Percentiles rank a stretch among this genome's conserved stretches.
phyloP scores from a whole-genome alignment of 2,797 vertebrate genomes.

The Enteromius radiatus region DNA sequence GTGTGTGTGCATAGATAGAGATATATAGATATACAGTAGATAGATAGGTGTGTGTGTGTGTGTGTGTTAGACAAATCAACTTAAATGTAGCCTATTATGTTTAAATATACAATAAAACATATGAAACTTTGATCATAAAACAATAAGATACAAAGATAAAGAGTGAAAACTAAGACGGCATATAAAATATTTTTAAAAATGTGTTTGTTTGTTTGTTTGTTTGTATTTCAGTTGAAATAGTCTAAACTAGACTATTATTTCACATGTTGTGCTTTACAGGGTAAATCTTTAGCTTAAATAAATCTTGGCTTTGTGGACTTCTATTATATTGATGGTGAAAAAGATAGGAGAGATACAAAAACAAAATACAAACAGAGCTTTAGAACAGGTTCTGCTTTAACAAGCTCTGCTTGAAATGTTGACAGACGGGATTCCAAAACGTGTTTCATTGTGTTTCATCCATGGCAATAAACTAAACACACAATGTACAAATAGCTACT shows the following conservation, averaged over 20 bases:
- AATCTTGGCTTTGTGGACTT: neutral
- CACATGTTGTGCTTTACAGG: neutral
- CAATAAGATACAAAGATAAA: neutral
- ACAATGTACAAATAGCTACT: neutral
- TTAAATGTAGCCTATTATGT: neutral
- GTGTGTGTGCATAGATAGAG: no score
- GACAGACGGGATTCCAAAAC: constrained; percentile 42
- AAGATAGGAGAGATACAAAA: neutral
- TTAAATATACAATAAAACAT: neutral
- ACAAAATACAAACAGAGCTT: neutral
- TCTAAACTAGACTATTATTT: neutral
- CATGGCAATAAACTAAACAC: constrained; percentile 31
- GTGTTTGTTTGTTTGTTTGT: no score
- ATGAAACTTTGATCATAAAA: neutral
- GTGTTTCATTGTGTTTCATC: constrained; percentile 18
- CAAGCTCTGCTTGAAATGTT: constrained; percentile 33
- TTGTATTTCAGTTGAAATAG: neutral
- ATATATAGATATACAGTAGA: no score
- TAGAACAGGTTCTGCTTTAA: neutral
- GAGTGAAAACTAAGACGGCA: no score
- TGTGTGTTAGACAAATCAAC: neutral
- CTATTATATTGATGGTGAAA: neutral
- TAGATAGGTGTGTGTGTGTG: no score
- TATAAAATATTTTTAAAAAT: no score
- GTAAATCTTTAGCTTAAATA: neutral